Evolutionary conservation across 1,140 invertebrate genomes (phyloP).

Genomic region (Hirudo medicinalis): DNA sequence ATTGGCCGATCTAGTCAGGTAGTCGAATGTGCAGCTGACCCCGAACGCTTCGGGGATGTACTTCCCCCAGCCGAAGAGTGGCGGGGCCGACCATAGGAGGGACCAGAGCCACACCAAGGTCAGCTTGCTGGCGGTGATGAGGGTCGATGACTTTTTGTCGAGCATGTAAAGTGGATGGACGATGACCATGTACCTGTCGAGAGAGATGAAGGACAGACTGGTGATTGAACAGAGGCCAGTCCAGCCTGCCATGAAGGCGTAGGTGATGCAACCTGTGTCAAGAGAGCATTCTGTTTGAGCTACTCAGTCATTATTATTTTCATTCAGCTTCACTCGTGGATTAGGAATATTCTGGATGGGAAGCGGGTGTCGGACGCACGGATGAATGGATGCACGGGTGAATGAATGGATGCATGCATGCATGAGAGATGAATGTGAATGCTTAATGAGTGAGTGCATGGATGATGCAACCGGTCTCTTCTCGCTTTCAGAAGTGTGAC

Average conservation of each 20-base stretch:
- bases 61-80: slow-evolving; percentile 19
- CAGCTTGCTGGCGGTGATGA: slow-evolving; percentile 52
- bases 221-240: slow-evolving; percentile 66
- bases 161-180: slow-evolving; percentile 43
- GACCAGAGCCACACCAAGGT: slow-evolving; percentile 40
- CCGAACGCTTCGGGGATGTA: slow-evolving; percentile 22
- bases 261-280: slow-evolving; percentile 56
- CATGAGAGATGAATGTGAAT: neutral
- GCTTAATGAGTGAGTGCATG: neutral
- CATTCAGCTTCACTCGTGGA: neutral
- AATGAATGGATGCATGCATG: neutral
- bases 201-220: slow-evolving; percentile 66
- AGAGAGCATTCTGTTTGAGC: neutral
- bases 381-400: too few relatives aligned
- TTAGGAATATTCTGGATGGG: too few relatives aligned
- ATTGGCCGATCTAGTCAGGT: slow-evolving; percentile 7
- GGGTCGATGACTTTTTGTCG: slow-evolving; percentile 46
- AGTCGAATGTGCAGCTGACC: slow-evolving; percentile 23
- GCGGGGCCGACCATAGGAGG: slow-evolving; percentile 11
- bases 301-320: neutral
- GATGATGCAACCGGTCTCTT: neutral
- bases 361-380: too few relatives aligned
- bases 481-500: too few relatives aligned
- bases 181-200: slow-evolving; percentile 72
- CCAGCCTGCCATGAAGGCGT: slow-evolving; percentile 59